Evolutionary conservation across 2,113 vertebrate genomes (phyloP).

Genomic region (Oceanodroma tethys): DNA sequence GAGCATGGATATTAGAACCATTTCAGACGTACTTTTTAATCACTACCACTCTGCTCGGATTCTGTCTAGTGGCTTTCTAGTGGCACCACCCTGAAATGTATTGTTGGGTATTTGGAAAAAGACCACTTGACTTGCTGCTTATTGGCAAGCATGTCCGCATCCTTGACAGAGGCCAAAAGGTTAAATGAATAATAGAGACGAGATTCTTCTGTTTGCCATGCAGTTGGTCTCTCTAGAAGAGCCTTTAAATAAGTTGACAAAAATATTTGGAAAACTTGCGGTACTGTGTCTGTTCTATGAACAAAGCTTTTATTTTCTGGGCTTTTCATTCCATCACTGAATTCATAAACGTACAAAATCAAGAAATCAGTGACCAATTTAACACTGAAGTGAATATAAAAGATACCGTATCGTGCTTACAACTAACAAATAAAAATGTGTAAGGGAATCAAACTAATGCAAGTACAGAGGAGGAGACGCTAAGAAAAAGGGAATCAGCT

Average conservation of each 20-base stretch:
- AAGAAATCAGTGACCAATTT: not conserved
- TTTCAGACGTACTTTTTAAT: constrained; percentile 40
- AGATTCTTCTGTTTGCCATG: not conserved
- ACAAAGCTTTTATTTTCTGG: not conserved
- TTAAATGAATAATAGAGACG: not conserved
- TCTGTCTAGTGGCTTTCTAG: not conserved
- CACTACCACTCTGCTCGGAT: not conserved
- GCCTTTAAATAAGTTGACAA: not conserved
- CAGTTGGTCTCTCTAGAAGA: not conserved
- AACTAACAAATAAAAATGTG: not conserved
- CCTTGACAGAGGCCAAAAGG: not conserved
- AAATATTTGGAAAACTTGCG: not conserved
- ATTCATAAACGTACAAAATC: not conserved
- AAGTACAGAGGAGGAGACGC: not conserved
- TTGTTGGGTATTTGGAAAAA: not conserved
- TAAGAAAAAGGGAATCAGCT: not conserved
- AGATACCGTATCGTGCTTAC: rapidly evolving
- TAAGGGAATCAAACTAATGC: not conserved
- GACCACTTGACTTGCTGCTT: not conserved
- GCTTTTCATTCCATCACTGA: not conserved
- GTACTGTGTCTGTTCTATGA: not conserved
- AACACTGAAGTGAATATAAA: not conserved
- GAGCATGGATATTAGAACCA: constrained; percentile 32
- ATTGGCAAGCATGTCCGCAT: not conserved
- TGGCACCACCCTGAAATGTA: not conserved